Evolutionary conservation across 2,113 vertebrate genomes (phyloP).

Genomic region (Mixornis gularis): DNA sequence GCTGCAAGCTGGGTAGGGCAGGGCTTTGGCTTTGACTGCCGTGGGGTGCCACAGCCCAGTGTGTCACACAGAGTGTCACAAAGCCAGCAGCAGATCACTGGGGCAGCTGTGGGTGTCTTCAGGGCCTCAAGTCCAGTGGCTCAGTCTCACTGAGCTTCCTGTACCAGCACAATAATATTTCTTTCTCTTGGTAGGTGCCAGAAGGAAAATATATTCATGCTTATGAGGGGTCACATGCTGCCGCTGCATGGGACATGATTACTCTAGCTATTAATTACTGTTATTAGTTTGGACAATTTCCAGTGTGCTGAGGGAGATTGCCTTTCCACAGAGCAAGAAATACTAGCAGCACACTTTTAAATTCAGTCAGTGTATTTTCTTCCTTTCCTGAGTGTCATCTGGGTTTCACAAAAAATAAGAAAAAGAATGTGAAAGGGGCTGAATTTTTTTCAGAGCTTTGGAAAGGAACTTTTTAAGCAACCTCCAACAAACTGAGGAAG

Average conservation of each 20-base stretch:
- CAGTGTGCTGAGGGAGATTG: background rate
- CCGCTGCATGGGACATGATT: background rate
- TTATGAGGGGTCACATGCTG: background rate
- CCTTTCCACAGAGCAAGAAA: background rate
- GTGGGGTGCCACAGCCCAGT: background rate
- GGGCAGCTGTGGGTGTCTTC: background rate
- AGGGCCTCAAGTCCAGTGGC: background rate
- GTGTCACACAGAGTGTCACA: fast-evolving
- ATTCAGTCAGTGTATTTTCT: background rate
- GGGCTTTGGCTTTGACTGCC: background rate
- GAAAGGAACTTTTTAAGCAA: background rate
- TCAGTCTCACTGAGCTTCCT: background rate
- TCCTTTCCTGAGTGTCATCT: background rate
- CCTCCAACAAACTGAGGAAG: background rate
- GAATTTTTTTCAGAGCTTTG: background rate
- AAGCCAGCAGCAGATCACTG: background rate
- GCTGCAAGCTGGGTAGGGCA: background rate
- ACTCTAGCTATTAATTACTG: constrained; percentile 25
- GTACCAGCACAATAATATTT: background rate
- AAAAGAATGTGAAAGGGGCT: background rate
- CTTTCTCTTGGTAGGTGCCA: background rate
- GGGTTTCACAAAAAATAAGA: background rate
- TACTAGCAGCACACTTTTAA: background rate
- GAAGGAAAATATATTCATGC: background rate
- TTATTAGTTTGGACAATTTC: constrained; percentile 24